Conservation (phyloP, 1,140 invertebrate genomes). For the Maconellicoccus hirsutus region DNA sequence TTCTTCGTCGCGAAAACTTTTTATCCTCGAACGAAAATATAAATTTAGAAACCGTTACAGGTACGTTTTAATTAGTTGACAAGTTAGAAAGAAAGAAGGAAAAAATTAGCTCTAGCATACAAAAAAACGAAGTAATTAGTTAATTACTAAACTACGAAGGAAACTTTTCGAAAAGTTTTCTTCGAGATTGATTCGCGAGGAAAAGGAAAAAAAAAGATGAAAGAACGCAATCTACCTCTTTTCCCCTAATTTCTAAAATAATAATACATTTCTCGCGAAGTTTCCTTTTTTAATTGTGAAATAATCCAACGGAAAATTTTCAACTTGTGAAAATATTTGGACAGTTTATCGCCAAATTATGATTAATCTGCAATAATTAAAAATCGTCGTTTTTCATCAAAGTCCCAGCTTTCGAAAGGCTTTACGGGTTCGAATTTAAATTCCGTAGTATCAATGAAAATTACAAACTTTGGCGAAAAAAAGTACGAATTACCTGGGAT, state of each 20-base stretch:
- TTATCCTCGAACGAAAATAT: background rate
- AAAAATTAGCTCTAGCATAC: too few relatives aligned
- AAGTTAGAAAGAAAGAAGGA: background rate
- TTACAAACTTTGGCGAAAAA: too few relatives aligned
- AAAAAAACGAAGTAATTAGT: background rate
- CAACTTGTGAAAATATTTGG: background rate
- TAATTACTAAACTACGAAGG: conserved; percentile 5
- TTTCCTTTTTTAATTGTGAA: background rate
- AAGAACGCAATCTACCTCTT: background rate
- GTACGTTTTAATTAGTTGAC: conserved; percentile 9
- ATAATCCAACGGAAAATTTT: background rate
- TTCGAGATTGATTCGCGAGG: background rate
- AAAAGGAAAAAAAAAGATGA: background rate
- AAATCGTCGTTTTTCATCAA: background rate
- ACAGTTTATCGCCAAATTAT: conserved; percentile 4
- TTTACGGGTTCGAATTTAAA: too few relatives aligned
- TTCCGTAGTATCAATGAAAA: too few relatives aligned
- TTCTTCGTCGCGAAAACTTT: background rate
- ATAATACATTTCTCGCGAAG: background rate
- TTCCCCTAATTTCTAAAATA: background rate
- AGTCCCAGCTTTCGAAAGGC: too few relatives aligned
- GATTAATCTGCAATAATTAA: conserved; percentile 1
- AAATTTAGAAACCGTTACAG: background rate
- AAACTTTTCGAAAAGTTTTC: background rate
- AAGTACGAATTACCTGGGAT: too few relatives aligned